Conservation (phyloP, 2,797 vertebrate genomes). For the Rhynchonycteris naso region DNA sequence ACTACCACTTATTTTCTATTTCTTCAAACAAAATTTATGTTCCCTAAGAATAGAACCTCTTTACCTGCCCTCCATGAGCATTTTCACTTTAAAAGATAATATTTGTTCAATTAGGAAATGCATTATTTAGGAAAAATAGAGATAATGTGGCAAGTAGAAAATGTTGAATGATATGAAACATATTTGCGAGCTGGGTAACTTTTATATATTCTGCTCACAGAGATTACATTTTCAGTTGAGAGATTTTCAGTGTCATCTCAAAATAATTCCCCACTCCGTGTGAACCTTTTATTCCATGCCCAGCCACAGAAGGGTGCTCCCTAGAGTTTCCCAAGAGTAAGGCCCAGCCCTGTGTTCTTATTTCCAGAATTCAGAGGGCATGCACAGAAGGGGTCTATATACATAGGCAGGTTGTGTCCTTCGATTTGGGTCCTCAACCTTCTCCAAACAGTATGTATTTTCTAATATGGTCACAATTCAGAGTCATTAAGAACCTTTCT, state of each 20-base stretch:
- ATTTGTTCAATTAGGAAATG: not conserved
- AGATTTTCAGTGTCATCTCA: not conserved
- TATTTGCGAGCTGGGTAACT: not conserved
- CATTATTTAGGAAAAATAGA: not conserved
- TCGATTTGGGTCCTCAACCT: not conserved
- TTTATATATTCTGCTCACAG: not conserved
- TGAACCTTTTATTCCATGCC: fast-evolving
- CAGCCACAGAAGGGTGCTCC: too few relatives aligned
- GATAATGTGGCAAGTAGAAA: not conserved
- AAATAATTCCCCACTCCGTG: not conserved
- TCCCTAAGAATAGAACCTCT: not conserved
- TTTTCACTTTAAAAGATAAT: constrained; percentile 18
- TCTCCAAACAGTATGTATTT: not conserved
- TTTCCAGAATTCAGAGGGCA: not conserved
- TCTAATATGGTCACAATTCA: not conserved
- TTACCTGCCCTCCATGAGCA: not conserved
- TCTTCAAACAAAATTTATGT: not conserved
- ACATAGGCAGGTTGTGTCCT: not conserved
- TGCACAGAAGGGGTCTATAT: not conserved
- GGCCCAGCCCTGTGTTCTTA: too few relatives aligned
- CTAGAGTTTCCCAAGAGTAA: not conserved
- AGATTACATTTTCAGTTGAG: not conserved
- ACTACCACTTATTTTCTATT: not conserved
- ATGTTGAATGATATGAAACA: not conserved
- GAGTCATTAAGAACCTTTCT: not conserved